These are phyloP conservation scores for Paracentrotus lividus DNA, from an alignment of 53 echinoderm and acorn worm species.

Conservation along the genomic window DNA sequence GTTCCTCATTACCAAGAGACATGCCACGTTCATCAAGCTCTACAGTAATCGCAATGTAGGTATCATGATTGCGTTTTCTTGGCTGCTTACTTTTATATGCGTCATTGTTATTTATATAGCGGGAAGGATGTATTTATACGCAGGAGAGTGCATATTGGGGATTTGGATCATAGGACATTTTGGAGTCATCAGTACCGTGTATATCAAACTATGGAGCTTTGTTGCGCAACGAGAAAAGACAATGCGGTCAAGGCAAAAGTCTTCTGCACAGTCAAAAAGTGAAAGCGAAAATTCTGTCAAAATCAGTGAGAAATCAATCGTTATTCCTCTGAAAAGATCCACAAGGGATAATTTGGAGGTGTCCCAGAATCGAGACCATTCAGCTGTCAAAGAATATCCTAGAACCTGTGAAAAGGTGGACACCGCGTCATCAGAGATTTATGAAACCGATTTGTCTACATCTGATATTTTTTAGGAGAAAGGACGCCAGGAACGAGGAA, in stretches of 20 bases:
- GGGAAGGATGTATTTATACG: neutral
- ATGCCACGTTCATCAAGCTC: slow-evolving; percentile 45
- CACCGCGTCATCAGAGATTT: neutral
- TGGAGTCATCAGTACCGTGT: neutral
- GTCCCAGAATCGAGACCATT: neutral
- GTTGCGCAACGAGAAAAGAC: neutral
- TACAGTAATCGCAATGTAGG: slow-evolving; percentile 65
- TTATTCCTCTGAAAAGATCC: neutral
- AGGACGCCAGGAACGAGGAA: neutral
- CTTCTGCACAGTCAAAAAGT: neutral
- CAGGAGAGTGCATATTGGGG: neutral
- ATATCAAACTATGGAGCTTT: neutral
- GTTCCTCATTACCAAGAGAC: slow-evolving; percentile 73
- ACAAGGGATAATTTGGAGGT: neutral
- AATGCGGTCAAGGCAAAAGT: neutral
- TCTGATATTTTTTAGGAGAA: neutral
- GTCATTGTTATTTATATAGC: neutral
- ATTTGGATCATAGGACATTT: neutral
- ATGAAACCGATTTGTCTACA: neutral
- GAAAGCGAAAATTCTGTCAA: neutral
- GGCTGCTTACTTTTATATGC: slow-evolving; percentile 1
- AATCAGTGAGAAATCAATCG: neutral
- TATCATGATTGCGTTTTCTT: slow-evolving; percentile 65
- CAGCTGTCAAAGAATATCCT: neutral
- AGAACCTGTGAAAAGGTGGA: neutral